phyloP scores from a whole-genome alignment of 2,113 vertebrate genomes.

The Thunnus maccoyii region DNA sequence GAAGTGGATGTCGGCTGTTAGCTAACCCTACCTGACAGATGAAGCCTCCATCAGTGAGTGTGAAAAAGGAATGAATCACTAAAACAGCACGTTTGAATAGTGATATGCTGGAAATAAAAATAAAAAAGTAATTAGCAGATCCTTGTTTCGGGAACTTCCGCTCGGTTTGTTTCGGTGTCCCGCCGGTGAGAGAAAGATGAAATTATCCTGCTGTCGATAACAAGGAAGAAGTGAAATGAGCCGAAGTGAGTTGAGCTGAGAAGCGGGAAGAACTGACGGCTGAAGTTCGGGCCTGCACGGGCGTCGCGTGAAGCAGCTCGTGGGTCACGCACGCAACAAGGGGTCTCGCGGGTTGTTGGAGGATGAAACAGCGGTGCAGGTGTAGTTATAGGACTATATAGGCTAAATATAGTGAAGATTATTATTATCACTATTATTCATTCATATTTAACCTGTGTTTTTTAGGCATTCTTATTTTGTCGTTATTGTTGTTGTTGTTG shows the following conservation, averaged over 20 bases:
- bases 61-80: not conserved
- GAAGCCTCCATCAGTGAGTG: not conserved
- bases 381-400: not conserved
- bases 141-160: too few species aligned
- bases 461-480: too few species aligned
- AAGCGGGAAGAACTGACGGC: not conserved
- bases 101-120: too few species aligned
- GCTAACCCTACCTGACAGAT: not conserved
- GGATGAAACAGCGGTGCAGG: not conserved
- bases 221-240: not conserved
- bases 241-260: not conserved
- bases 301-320: not conserved
- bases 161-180: too few species aligned
- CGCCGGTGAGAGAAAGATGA: too few species aligned
- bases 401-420: too few species aligned
- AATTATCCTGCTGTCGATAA: too few species aligned
- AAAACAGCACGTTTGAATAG: too few species aligned
- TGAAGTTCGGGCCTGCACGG: too few species aligned
- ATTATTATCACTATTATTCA: slow-evolving; percentile 14
- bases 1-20: too few species aligned
- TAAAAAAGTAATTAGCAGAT: too few species aligned
- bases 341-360: not conserved
- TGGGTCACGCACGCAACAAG: not conserved
- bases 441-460: too few species aligned
- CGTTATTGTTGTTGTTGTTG: not conserved